Percentiles rank a stretch among this genome's conserved stretches.
Evolutionary conservation across 2,113 vertebrate genomes (phyloP).

Genomic region (Cyanoramphus novaezelandiae): DNA sequence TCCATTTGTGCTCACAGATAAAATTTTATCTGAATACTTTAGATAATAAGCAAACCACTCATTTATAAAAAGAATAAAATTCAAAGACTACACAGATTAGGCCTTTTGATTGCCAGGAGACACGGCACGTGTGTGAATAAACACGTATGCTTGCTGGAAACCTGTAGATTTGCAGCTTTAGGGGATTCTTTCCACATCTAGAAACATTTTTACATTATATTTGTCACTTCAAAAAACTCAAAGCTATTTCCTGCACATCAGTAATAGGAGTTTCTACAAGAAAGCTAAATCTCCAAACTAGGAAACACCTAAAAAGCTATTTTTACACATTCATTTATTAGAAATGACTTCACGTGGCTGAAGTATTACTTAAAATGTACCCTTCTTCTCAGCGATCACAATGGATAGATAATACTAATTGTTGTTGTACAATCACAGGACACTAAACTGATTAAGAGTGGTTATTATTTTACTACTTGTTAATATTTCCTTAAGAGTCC

Average conservation of each 20-base stretch:
- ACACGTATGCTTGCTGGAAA: background rate
- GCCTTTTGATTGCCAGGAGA: background rate
- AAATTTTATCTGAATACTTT: slow-evolving; percentile 9
- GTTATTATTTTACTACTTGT: slow-evolving; percentile 26
- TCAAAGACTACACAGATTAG: background rate
- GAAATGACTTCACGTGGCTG: background rate
- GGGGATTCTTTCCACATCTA: background rate
- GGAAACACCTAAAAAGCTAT: background rate
- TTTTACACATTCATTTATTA: background rate
- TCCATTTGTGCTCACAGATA: background rate
- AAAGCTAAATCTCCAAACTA: background rate
- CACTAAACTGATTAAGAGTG: background rate
- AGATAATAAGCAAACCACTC: background rate
- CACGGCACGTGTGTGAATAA: background rate
- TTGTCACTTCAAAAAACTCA: background rate
- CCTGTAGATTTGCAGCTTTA: background rate
- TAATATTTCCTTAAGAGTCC: slow-evolving; percentile 12
- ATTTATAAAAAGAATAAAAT: background rate
- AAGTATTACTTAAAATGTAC: background rate
- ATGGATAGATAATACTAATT: background rate
- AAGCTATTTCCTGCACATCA: background rate
- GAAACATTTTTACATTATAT: background rate
- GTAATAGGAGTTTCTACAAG: background rate
- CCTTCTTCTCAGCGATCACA: background rate
- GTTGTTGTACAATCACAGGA: background rate